These are phyloP conservation scores for Hydrolagus colliei DNA, from an alignment of 2,797 vertebrate species.

Conservation along the genomic window DNA sequence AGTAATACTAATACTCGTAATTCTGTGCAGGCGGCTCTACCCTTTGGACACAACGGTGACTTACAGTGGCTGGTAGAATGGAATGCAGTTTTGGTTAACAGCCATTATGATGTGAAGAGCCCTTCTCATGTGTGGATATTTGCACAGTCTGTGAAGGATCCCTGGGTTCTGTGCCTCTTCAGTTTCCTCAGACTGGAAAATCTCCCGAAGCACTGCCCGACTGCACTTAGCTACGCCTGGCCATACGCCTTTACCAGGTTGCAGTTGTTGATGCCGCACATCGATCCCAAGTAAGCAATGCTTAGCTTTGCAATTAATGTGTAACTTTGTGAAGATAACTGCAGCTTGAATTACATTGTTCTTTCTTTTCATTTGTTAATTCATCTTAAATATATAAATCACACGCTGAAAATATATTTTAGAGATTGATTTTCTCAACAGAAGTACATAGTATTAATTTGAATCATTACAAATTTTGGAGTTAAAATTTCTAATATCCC, in stretches of 20 bases:
- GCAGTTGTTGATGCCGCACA: conserved; percentile 86
- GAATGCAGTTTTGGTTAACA: conserved; percentile 89
- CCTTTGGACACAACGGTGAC: conserved; percentile 83
- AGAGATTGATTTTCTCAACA: no score
- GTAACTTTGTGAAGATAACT: neutral
- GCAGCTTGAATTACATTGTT: no score
- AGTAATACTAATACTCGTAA: neutral
- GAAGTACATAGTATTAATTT: no score
- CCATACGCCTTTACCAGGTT: conserved; percentile 90
- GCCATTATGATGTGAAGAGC: conserved; percentile 93
- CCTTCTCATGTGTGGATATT: conserved; percentile 98
- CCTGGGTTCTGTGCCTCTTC: conserved; percentile 95
- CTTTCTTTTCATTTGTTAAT: no score
- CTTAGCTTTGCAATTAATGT: neutral
- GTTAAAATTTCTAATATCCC: conserved; percentile 34
- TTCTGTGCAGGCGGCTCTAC: conserved; percentile 66
- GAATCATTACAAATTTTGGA: no score
- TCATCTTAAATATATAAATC: no score
- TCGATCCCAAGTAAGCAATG: conserved; percentile 86
- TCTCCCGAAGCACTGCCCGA: conserved; percentile 88
- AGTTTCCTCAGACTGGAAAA: conserved; percentile 95
- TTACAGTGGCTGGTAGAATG: conserved; percentile 97
- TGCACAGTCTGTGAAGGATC: conserved; percentile 90
- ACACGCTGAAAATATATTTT: no score
- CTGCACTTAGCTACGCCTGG: conserved; percentile 92